Evolutionary conservation across 2,113 vertebrate species (phyloP).

Genomic region (Pteruthius melanotis): DNA sequence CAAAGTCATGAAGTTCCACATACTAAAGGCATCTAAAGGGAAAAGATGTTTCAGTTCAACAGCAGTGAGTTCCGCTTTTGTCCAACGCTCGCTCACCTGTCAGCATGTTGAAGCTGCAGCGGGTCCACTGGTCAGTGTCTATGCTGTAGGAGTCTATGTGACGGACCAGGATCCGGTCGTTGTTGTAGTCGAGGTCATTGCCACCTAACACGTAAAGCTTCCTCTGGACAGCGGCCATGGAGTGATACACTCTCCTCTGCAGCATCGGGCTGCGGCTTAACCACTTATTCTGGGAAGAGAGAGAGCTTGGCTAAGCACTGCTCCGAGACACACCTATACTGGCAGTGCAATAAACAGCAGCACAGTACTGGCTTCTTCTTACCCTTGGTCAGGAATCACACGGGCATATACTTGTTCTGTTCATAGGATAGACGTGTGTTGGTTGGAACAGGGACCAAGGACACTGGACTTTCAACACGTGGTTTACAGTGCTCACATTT

Average conservation of each 20-base stretch:
- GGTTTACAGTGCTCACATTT: background rate
- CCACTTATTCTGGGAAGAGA: conserved; percentile 87
- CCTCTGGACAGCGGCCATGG: conserved; percentile 91
- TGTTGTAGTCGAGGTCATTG: conserved; percentile 96
- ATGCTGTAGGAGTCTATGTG: conserved; percentile 95
- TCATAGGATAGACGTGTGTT: background rate
- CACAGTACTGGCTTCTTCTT: background rate
- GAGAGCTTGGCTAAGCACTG: background rate
- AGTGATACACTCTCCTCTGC: conserved; percentile 95
- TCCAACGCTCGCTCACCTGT: conserved; percentile 78
- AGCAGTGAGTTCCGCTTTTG: background rate
- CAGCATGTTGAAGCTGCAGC: conserved; percentile 90
- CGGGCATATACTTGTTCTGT: no score
- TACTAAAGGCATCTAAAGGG: background rate
- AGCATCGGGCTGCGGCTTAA: conserved; percentile 90
- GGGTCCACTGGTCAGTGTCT: conserved; percentile 92
- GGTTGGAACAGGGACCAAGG: background rate
- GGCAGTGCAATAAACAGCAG: accelerated
- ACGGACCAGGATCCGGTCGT: conserved; percentile 92
- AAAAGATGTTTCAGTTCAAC: background rate
- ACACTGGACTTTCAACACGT: background rate
- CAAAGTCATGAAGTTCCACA: background rate
- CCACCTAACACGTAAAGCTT: conserved; percentile 93
- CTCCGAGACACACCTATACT: background rate
- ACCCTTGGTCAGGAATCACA: background rate